These are phyloP conservation scores for Scatophagus argus DNA, from an alignment of 2,113 vertebrate genomes.

Conservation along the genomic window DNA sequence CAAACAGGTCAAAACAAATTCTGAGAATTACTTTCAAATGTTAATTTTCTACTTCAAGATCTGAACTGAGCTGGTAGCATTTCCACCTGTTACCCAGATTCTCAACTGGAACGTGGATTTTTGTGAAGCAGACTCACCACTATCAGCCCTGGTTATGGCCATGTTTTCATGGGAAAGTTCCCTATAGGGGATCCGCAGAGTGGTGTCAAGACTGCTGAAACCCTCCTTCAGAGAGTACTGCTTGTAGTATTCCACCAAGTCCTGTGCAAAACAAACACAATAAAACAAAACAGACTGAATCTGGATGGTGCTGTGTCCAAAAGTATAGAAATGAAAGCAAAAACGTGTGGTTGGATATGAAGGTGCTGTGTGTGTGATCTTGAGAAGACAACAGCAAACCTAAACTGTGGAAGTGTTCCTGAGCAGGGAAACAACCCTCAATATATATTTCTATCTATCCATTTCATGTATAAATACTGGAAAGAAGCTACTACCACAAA, in stretches of 20 bases:
- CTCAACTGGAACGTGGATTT: conserved; percentile 32
- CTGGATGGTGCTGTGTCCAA: background rate
- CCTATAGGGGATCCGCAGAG: conserved; percentile 91
- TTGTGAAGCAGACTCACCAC: conserved; percentile 84
- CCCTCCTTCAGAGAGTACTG: conserved; percentile 95
- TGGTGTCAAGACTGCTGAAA: conserved; percentile 94
- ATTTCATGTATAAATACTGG: background rate
- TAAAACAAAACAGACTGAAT: conserved; percentile 5
- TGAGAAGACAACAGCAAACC: background rate
- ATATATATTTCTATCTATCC: background rate
- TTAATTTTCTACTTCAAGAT: conserved; percentile 15
- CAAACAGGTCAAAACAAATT: conserved; percentile 37
- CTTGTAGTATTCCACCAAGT: conserved; percentile 93
- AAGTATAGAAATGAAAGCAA: conserved; percentile 17
- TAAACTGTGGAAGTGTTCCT: background rate
- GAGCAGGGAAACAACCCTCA: background rate
- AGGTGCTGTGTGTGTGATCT: background rate
- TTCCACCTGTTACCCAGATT: conserved; percentile 49
- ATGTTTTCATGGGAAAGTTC: conserved; percentile 83
- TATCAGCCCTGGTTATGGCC: conserved; percentile 79
- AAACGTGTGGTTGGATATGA: background rate
- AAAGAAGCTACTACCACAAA: background rate
- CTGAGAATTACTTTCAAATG: conserved; percentile 29
- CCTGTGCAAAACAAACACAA: conserved; percentile 81
- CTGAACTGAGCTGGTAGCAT: conserved; percentile 25